A percentile compares a stretch with the other conserved stretches of the same genome.
phyloP scores from a whole-genome alignment of 2,113 vertebrate genomes.

The Pipra filicauda region DNA sequence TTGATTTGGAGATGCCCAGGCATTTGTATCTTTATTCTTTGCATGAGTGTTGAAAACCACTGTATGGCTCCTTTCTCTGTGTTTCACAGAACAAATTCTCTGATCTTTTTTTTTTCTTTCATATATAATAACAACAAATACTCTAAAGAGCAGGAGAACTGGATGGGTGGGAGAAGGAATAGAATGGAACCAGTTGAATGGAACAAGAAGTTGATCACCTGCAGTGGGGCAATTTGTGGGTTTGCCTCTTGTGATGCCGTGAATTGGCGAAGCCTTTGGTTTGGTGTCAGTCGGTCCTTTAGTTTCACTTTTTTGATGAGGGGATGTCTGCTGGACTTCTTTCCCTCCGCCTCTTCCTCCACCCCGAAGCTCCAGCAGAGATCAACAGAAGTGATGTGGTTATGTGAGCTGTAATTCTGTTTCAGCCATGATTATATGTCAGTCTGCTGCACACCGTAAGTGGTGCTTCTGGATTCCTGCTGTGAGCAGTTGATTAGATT shows the following conservation, averaged over 20 bases:
- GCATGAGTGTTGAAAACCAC: background rate
- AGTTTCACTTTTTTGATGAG: background rate
- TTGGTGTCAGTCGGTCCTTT: background rate
- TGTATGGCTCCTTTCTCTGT: background rate
- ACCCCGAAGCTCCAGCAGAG: background rate
- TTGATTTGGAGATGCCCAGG: background rate
- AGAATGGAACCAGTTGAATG: background rate
- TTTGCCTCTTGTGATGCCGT: background rate
- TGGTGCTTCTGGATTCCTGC: conserved; percentile 25
- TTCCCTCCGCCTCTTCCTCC: background rate
- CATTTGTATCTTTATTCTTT: background rate
- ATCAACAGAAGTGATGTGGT: background rate
- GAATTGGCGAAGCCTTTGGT: background rate
- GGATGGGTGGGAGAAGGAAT: background rate
- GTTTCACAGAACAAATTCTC: background rate
- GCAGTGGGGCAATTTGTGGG: background rate
- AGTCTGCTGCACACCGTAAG: background rate
- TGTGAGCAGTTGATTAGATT: conserved; percentile 26
- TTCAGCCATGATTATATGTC: background rate
- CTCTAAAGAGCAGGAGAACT: background rate
- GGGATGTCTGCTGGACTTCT: background rate
- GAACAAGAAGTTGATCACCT: background rate
- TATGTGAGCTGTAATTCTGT: conserved; percentile 20
- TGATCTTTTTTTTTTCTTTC: background rate
- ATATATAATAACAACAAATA: background rate